A percentile compares a stretch with the other conserved stretches of the same genome.
Evolutionary conservation across 92 coral and sea anemone genomes (phyloP).

Genomic region (Palythoa grandis): DNA sequence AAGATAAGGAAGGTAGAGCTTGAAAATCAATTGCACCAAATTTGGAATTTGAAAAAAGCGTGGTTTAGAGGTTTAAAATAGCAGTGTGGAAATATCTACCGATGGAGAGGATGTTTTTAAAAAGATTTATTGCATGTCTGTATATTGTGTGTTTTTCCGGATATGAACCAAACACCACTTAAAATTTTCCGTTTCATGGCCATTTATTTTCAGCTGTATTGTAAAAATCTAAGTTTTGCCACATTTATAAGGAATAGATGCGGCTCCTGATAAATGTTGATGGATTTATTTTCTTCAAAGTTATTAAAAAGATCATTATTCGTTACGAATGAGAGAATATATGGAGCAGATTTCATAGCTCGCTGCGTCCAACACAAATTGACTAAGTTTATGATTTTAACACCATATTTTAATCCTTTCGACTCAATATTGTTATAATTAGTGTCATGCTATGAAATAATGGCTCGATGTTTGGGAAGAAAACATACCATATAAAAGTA

Average conservation of each 20-base stretch:
- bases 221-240: not conserved
- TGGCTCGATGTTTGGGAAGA: not conserved
- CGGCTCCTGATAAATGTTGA: not conserved
- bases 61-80: not conserved
- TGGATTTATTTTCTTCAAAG: not conserved
- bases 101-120: not conserved
- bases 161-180: not conserved
- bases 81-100: not conserved
- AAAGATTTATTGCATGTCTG: not conserved
- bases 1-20: not conserved
- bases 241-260: not conserved
- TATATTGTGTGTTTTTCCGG: not conserved
- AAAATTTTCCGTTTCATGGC: not conserved
- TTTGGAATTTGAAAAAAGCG: not conserved
- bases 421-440: not conserved
- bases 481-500: not conserved
- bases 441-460: not conserved
- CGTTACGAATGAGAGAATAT: not conserved
- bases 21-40: not conserved
- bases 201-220: not conserved
- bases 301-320: not conserved
- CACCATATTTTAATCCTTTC: conserved; percentile 6
- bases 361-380: not conserved
- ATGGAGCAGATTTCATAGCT: not conserved
- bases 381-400: not conserved